Base-by-base conservation (phyloP, 2,797 vertebrate genomes). In the Gambusia yucatana region DNA sequence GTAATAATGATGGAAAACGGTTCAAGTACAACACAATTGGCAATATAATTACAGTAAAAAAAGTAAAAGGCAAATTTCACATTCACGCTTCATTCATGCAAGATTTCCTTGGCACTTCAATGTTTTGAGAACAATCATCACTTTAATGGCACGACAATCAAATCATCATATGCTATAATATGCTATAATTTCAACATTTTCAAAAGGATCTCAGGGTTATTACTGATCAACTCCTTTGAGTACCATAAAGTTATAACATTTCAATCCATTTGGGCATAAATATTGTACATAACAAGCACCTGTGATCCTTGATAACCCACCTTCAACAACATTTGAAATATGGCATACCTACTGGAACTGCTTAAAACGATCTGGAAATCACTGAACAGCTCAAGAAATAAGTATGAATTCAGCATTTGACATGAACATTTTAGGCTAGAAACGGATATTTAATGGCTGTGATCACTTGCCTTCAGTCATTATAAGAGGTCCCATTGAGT, bases 1-100 rank as follows among this genome's bases (percentile, higher is more conserved):
- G 70, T 73, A n/a, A 50, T 55, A 1, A 5, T 59, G 10, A 11
- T 57, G 43, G 11, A 13, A 43, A 72, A 52, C 63, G 25, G 41
- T 41, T 41, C 17, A 41, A 25, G 63, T 67, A 25, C 36, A 22
- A 41, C 20, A 25, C 47, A 73, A 22, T 17, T 28, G 4, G 28
- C 16, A 52, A 55, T 41, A 55, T 57, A 16, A n/a, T 7, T 57
- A 7, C 14, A 41, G 76, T 25, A 39, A 55, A 6, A 30, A 43
- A 1, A 55, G 0, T 28, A 57, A 28, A 48, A 61, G 33, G 10
- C 28, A 30, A 75, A 39, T 33, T 78, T 76, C 67, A 55, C 78
- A 84, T 77, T 74, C 78, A 78, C 43, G 25, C 44, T 48, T 47
- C 73, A 81, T 72, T 82, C 81, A 77, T 72, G 36, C 55, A 69